phyloP scores from a whole-genome alignment of 2,888 invertebrate genomes.

The Tricholauxania praeusta region DNA sequence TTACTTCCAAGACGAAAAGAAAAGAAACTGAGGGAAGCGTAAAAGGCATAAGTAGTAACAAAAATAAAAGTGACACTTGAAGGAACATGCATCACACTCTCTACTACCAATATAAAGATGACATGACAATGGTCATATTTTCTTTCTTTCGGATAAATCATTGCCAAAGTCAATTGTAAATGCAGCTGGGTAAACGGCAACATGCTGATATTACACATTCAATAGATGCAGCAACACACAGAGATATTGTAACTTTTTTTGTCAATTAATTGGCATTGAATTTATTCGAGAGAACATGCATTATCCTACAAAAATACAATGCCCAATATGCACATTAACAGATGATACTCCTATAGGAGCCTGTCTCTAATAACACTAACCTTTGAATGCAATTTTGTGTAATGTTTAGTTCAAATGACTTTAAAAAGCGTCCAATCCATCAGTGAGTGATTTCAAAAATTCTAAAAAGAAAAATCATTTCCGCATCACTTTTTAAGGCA shows the following conservation, averaged over 20 bases:
- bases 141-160: background rate
- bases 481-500: background rate
- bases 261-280: constrained; percentile 1
- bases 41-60: background rate
- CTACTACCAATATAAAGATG: background rate
- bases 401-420: background rate
- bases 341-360: background rate
- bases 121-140: background rate
- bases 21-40: background rate
- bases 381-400: background rate
- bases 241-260: background rate
- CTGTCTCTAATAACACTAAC: background rate
- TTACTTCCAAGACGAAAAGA: background rate
- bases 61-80: background rate
- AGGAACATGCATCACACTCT: constrained; percentile 1
- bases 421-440: constrained; percentile 11
- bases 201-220: background rate
- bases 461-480: constrained; percentile 15
- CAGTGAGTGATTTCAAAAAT: constrained; percentile 6
- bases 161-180: background rate
- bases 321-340: background rate
- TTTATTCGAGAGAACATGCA: background rate
- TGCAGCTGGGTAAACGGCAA: constrained; percentile 6
- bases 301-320: background rate
- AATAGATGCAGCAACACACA: background rate